Percentiles rank a stretch among this genome's conserved stretches.
phyloP scores from a whole-genome alignment of 2,797 vertebrate genomes.

The Muraenolepis orangiensis region DNA sequence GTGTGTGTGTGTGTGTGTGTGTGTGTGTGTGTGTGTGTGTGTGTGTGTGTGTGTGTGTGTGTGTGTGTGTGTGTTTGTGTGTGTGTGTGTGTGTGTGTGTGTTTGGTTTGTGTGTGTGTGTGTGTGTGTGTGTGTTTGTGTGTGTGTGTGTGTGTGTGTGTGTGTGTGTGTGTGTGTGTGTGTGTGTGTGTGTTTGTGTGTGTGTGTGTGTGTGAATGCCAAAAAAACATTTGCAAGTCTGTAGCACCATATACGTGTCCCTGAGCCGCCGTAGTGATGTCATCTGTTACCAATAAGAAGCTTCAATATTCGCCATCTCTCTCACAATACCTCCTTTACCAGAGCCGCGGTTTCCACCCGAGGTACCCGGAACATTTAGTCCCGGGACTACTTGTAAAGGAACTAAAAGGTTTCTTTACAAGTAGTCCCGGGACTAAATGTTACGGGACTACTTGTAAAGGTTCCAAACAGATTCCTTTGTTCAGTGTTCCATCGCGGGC shows the following conservation, averaged over 20 bases:
- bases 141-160: constrained; percentile 5
- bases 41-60: background rate
- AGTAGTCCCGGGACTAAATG: too few relatives aligned
- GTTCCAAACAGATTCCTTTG: too few relatives aligned
- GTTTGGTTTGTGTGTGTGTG: background rate
- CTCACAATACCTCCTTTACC: constrained; percentile 48
- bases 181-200: constrained; percentile 9
- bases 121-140: background rate
- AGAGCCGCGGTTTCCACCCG: too few relatives aligned
- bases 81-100: background rate
- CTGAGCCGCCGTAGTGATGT: constrained; percentile 38
- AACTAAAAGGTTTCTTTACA: too few relatives aligned
- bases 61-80: background rate
- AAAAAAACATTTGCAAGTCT: too few relatives aligned
- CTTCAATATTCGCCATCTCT: constrained; percentile 52
- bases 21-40: background rate
- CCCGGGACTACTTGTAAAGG: too few relatives aligned
- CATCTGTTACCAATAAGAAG: constrained; percentile 59
- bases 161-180: background rate
- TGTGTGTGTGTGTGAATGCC: constrained; percentile 1
- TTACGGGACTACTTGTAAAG: too few relatives aligned
- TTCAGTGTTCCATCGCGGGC: too few relatives aligned
- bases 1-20: background rate
- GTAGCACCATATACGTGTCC: background rate
- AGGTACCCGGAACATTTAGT: too few relatives aligned